These are phyloP conservation scores for Oncorhynchus mykiss DNA, from an alignment of 2,113 vertebrate genomes.

Conservation along the genomic window DNA sequence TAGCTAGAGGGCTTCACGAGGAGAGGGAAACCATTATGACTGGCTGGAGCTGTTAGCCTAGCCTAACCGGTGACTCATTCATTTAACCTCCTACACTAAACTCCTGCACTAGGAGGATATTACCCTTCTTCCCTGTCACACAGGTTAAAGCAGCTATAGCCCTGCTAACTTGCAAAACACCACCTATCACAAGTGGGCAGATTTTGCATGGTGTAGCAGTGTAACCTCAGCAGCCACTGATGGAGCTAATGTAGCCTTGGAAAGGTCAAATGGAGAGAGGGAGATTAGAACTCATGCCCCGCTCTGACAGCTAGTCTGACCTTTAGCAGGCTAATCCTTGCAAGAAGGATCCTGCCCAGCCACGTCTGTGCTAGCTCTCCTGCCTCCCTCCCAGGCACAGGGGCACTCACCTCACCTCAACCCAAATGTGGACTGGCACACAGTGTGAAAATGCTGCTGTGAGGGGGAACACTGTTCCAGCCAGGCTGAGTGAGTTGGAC, in stretches of 20 bases:
- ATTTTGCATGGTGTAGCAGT: constrained; percentile 3
- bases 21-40: constrained; percentile 15
- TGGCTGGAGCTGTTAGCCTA: not conserved
- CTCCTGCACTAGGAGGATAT: constrained; percentile 36
- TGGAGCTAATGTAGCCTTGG: constrained; percentile 54
- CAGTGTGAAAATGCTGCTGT: constrained; percentile 15
- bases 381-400: not conserved
- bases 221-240: constrained; percentile 27
- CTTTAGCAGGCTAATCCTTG: constrained; percentile 62
- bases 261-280: constrained; percentile 59
- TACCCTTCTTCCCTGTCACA: constrained; percentile 45
- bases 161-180: constrained; percentile 36
- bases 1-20: constrained; percentile 34
- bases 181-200: constrained; percentile 34
- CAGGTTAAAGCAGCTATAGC: constrained; percentile 42
- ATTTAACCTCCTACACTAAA: constrained; percentile 8
- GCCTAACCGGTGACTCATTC: not conserved
- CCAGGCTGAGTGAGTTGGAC: constrained; percentile 33
- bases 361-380: not conserved
- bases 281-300: constrained; percentile 52
- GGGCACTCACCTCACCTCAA: constrained; percentile 1
- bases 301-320: constrained; percentile 58
- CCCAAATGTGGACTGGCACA: constrained; percentile 11
- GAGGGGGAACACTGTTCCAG: constrained; percentile 14
- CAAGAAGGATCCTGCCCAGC: constrained; percentile 12